Evolutionary conservation across 1,140 invertebrate genomes (phyloP).

Genomic region (Drosophila melanogaster): Release_6_plus_ISO1_MT NC_004354.4:7069501-7070000

Average conservation of each 20-base stretch:
- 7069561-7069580: slow-evolving; percentile 16
- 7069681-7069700: slow-evolving; percentile 19
- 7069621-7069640: slow-evolving; percentile 70
- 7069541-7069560: background rate
- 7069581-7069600: slow-evolving; percentile 57
- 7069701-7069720: slow-evolving; percentile 37
- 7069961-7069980: slow-evolving; percentile 50
- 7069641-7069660: slow-evolving; percentile 76
- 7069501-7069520: slow-evolving; percentile 4
- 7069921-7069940: background rate
- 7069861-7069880: too few relatives aligned
- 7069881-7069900: background rate
- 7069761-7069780: slow-evolving; percentile 30
- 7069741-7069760: slow-evolving; percentile 52
- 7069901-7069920: background rate
- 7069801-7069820: background rate
- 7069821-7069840: background rate
- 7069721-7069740: slow-evolving; percentile 52
- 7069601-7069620: slow-evolving; percentile 70
- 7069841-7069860: too few relatives aligned
- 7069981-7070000: slow-evolving; percentile 31
- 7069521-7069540: slow-evolving; percentile 1
- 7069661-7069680: slow-evolving; percentile 18
- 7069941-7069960: slow-evolving; percentile 18
- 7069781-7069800: slow-evolving; percentile 5